Evolutionary conservation across 2,888 invertebrate genomes (phyloP).

Genomic region (Ditylenchus weischeri): DNA sequence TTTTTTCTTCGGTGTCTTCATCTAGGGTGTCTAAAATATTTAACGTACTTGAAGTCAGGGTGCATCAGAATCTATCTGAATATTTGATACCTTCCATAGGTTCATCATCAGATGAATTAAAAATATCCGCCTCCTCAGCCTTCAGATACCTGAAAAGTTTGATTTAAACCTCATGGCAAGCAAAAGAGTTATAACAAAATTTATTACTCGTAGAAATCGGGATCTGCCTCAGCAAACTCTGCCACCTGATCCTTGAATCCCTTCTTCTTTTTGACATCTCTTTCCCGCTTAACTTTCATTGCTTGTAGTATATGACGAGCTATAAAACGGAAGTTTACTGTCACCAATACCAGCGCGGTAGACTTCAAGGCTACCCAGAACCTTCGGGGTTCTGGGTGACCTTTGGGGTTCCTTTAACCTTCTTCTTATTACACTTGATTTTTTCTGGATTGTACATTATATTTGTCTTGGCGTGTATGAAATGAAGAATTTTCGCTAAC

Average conservation of each 20-base stretch:
- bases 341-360: too few relatives aligned
- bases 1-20: constrained; percentile 37
- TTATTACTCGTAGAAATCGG: constrained; percentile 46
- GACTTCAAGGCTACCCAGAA: too few relatives aligned
- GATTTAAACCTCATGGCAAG: too few relatives aligned
- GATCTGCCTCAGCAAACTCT: constrained; percentile 32
- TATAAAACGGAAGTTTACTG: too few relatives aligned
- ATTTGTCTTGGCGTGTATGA: too few relatives aligned
- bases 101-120: constrained; percentile 39
- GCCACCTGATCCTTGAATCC: constrained; percentile 22
- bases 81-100: constrained; percentile 7
- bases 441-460: not conserved
- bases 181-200: too few relatives aligned
- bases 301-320: too few relatives aligned
- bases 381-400: too few relatives aligned
- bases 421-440: constrained; percentile 32
- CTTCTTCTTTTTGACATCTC: not conserved
- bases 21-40: constrained; percentile 22
- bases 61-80: too few relatives aligned
- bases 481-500: too few relatives aligned
- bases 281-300: not conserved
- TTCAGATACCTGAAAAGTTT: constrained; percentile 37
- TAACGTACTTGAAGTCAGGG: too few relatives aligned
- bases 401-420: too few relatives aligned
- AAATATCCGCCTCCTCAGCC: constrained; percentile 52